Base-by-base conservation (phyloP, 2,888 invertebrate species). In the Salticus scenicus region DNA sequence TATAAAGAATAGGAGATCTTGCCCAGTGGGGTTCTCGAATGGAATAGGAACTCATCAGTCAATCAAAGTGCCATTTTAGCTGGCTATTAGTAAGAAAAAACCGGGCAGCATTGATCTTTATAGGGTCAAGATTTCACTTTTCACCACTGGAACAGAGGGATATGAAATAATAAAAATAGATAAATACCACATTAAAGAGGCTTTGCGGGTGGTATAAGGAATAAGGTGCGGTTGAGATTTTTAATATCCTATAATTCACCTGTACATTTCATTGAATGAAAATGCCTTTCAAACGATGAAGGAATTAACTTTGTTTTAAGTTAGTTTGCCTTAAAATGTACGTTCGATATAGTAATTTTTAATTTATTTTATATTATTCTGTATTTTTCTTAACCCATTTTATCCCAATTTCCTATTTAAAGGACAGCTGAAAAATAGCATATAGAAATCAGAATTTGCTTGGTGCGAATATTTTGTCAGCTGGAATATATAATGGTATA, bases 21-120 rank as follows among this genome's bases (percentile, higher is more conserved):
- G 20, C 64, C 31, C 30, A 33, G 57, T 42, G 51, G 69, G 37
- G 57, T 47, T 63, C 31, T 51, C n/a, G 67, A 20, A 63, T 20
- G 57, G 70, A 81, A 81, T 63, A 41, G 70, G 81, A 47, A 81
- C 42, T 75, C 41, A 81, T 81, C 81, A 81, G 70, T 81, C 81
- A 81, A 81, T 75, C 81, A 81, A 75, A 81, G 31, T 70, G 81
- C 75, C 81, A 81, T 81, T 70, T 81, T 64, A 75, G 81, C 51
- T 64, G 74, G 69, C 75, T 33, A 81, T 81, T 81, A 81, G 75
- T 70, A 75, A 67, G 74, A 74, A 71, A 75, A 75, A 75, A 71
- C 31, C 31, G 12, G 17, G 31, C 70, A 75, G 70, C 81, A 70
- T 75, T 31, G 70, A 63, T 28, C 37, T 63, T 42, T 74, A 75